Conservation (phyloP, 2,888 invertebrate species). For the Hyposoter didymator region DNA sequence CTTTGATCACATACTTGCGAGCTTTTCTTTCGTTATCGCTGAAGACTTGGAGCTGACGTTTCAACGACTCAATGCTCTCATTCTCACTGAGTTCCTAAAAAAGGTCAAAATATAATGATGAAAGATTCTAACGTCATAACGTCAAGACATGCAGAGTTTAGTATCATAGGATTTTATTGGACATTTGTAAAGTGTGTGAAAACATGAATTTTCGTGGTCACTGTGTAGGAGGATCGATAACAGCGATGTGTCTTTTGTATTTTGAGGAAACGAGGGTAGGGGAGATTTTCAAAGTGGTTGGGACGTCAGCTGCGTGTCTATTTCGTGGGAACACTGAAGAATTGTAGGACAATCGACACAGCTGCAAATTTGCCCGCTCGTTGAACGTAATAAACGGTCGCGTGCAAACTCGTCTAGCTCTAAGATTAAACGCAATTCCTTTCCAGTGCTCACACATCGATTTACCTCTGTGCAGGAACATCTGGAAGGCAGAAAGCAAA, state of each 20-base stretch:
- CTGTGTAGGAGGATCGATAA: conserved; percentile 44
- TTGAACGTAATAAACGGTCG: conserved; percentile 48
- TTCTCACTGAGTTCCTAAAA: conserved; percentile 74
- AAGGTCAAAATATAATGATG: conserved; percentile 26
- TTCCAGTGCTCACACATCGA: conserved; percentile 72
- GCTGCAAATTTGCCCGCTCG: conserved; percentile 43
- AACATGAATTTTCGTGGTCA: conserved; percentile 49
- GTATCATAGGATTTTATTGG: conserved; percentile 53
- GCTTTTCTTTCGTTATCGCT: conserved; percentile 74
- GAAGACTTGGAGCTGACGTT: conserved; percentile 71
- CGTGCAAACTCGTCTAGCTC: conserved; percentile 61
- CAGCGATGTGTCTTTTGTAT: conserved; percentile 11
- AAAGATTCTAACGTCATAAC: background rate
- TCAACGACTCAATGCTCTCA: conserved; percentile 71
- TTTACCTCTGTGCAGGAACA: conserved; percentile 79
- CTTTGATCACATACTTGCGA: conserved; percentile 70
- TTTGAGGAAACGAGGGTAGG: background rate
- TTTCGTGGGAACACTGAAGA: conserved; percentile 55
- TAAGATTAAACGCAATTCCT: conserved; percentile 74
- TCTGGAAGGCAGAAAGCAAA: conserved; percentile 73
- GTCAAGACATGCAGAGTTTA: conserved; percentile 3
- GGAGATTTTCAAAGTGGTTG: conserved; percentile 46
- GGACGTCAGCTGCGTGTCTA: conserved; percentile 39
- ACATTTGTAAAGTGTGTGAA: conserved; percentile 39
- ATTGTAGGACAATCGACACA: conserved; percentile 51